These are phyloP conservation scores for Nannoperca obscura DNA, from an alignment of 2,797 vertebrate species.

Conservation along the genomic window DNA sequence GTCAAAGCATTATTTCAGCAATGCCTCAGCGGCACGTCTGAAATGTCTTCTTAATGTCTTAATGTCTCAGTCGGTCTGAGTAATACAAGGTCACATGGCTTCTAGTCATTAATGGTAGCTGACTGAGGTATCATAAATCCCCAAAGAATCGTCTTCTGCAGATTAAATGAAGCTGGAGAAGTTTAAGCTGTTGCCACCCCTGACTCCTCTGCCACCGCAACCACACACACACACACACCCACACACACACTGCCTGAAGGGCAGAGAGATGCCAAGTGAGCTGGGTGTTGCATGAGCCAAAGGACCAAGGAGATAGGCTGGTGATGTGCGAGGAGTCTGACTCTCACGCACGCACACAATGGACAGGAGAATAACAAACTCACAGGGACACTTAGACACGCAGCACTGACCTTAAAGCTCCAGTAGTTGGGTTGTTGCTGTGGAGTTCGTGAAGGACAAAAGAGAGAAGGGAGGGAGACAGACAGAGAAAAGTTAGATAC, in stretches of 20 bases:
- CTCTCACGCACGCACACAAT: conserved; percentile 27
- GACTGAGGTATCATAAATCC: conserved; percentile 70
- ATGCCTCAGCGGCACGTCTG: conserved; percentile 55
- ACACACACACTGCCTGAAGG: conserved; percentile 25
- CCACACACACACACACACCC: conserved; percentile 21
- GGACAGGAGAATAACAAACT: conserved; percentile 47
- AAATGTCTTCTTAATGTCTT: conserved; percentile 62
- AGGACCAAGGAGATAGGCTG: conserved; percentile 35
- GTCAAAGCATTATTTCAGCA: conserved; percentile 60
- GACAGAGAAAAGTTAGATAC: conserved; percentile 60
- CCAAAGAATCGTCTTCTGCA: conserved; percentile 55
- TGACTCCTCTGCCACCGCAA: conserved; percentile 43
- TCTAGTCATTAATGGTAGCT: conserved; percentile 59
- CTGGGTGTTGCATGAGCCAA: conserved; percentile 40
- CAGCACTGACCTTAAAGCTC: conserved; percentile 99
- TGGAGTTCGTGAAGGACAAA: conserved; percentile 60
- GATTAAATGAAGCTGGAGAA: conserved; percentile 73
- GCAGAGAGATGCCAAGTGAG: conserved; percentile 48
- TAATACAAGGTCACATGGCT: conserved; percentile 71
- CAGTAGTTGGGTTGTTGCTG: conserved; percentile 99
- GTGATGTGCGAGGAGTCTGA: conserved; percentile 41
- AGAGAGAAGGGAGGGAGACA: conserved; percentile 49
- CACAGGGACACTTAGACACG: conserved; percentile 58
- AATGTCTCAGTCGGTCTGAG: conserved; percentile 58
- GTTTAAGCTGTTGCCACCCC: conserved; percentile 65